Percentiles rank a stretch among this genome's conserved stretches.
Evolutionary conservation across 2,113 vertebrate genomes (phyloP).

Genomic region (Xiphorhynchus elegans): DNA sequence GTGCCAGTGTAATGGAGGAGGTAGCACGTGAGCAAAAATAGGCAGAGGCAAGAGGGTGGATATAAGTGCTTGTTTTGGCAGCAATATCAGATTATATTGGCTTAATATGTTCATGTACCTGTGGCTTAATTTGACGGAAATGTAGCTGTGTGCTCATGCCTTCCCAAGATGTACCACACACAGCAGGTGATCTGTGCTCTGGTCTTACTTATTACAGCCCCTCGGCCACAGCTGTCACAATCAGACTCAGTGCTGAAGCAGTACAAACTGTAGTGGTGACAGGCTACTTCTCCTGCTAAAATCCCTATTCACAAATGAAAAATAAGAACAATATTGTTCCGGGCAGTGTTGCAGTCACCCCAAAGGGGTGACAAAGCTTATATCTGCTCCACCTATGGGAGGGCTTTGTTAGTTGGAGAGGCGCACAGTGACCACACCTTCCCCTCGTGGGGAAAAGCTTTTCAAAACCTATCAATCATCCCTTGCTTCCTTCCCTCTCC

Average conservation of each 20-base stretch:
- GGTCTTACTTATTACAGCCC: not conserved
- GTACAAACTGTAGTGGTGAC: not conserved
- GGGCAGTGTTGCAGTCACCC: not conserved
- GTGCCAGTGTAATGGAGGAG: not conserved
- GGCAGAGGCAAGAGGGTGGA: not conserved
- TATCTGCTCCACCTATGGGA: not conserved
- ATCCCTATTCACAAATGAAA: not conserved
- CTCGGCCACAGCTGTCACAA: not conserved
- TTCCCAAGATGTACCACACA: not conserved
- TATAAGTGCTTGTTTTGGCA: not conserved
- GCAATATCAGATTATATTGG: not conserved
- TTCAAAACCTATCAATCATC: conserved; percentile 30
- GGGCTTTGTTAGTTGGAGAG: conserved; percentile 28
- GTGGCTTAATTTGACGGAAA: conserved; percentile 14
- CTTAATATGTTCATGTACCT: not conserved
- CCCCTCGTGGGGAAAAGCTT: not conserved
- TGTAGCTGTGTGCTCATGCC: not conserved
- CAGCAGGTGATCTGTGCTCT: not conserved
- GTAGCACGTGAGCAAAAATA: not conserved
- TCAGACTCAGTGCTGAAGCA: not conserved
- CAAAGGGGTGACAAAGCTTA: not conserved
- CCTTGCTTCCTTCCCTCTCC: conserved; percentile 26
- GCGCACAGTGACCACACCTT: not conserved
- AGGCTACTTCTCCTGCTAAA: not conserved
- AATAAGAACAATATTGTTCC: not conserved